Conservation (phyloP, 2,888 invertebrate genomes). For the Drosophila dives region DNA sequence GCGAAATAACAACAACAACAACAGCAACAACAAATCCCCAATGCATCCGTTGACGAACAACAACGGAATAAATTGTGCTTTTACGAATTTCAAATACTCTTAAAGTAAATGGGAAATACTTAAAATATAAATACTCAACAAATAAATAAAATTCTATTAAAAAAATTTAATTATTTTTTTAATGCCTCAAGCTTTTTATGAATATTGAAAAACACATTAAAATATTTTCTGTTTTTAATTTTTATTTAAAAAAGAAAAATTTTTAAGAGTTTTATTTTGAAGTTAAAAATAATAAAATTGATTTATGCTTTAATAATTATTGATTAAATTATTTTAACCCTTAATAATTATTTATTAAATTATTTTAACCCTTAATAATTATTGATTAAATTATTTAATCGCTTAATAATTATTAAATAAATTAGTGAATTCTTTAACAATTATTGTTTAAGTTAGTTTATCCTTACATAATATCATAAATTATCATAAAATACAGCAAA, state of each 20-base stretch:
- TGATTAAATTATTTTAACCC: too few relatives aligned
- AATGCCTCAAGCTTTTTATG: background rate
- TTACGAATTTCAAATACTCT: slow-evolving; percentile 29
- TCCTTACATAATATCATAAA: too few relatives aligned
- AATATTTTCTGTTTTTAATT: background rate
- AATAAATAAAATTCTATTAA: background rate
- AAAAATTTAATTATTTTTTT: background rate
- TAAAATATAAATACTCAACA: background rate
- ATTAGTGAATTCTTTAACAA: too few relatives aligned
- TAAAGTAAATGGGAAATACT: background rate
- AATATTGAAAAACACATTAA: background rate
- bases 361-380: too few relatives aligned
- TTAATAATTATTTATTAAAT: too few relatives aligned
- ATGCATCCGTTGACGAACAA: slow-evolving; percentile 46
- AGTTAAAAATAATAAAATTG: too few relatives aligned
- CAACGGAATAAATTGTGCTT: background rate
- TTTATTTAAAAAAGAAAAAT: background rate
- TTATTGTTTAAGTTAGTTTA: too few relatives aligned
- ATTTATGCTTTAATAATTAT: too few relatives aligned
- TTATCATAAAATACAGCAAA: too few relatives aligned
- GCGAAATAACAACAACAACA: slow-evolving; percentile 22
- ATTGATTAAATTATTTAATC: too few relatives aligned
- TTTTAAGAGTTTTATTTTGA: background rate
- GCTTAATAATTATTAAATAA: too few relatives aligned
- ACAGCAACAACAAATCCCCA: slow-evolving; percentile 39